Evolutionary conservation across 2,113 vertebrate genomes (phyloP).

Genomic region (Emberiza fucata): DNA sequence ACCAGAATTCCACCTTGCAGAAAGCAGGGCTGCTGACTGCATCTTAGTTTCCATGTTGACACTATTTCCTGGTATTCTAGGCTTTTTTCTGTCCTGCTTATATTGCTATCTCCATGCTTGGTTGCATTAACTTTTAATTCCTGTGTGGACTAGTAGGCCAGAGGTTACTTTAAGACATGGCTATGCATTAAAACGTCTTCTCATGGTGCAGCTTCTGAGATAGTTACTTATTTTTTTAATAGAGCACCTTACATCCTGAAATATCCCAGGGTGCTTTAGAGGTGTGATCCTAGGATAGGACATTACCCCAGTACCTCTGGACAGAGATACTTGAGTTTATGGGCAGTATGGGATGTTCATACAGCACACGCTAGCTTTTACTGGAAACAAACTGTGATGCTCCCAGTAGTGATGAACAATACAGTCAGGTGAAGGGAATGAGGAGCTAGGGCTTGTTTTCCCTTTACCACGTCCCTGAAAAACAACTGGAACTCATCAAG

Average conservation of each 20-base stretch:
- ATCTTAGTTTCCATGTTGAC: not conserved
- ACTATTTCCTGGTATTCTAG: not conserved
- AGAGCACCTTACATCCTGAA: not conserved
- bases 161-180: not conserved
- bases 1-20: not conserved
- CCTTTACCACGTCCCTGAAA: not conserved
- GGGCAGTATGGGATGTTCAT: not conserved
- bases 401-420: not conserved
- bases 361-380: not conserved
- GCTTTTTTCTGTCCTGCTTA: not conserved
- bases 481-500: not conserved
- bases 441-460: not conserved
- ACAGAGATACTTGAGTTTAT: not conserved
- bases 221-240: not conserved
- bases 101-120: not conserved
- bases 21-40: not conserved
- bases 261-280: not conserved
- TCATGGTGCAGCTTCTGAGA: not conserved
- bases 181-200: not conserved
- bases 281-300: not conserved
- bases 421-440: not conserved
- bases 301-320: not conserved
- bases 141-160: not conserved
- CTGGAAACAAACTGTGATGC: not conserved
- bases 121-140: not conserved